Evolutionary conservation across 2,888 invertebrate genomes (phyloP), one percentile per base, ranked within the genome.

Genomic region (Euphydryas editha): DNA sequence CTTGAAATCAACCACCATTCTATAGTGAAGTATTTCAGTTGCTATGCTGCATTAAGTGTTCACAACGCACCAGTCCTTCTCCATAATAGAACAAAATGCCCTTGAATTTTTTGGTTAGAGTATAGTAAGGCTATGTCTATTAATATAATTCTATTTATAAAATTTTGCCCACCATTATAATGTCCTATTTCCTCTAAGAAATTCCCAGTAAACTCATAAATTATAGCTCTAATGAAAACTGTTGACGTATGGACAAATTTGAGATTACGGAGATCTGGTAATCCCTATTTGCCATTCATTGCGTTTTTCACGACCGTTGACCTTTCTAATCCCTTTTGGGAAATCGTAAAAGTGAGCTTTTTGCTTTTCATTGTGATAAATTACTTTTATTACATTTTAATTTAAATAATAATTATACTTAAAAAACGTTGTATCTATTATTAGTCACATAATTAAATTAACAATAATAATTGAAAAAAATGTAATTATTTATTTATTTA

Each of bases 221-320:
- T 44, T n/a, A 56, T 62, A 54, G 24, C 24, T 39, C 17, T 20
- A 44, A n/a, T 44, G 20, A 62, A 62, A 65, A 62, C 62, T 68
- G 61, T 65, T 62, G 65, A 65, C 62, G 68, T 62, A 68, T 62
- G 61, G 62, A 68, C 65, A 44, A 65, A 64, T 65, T 68, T 39
- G 55, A 59, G 62, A 68, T 68, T 58, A 68, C 61, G 58, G 55
- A 59, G 61, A 62, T 47, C 59, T 51, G 58, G 67, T 69, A 69
- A 69, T 62, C 67, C 64, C 56, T 67, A 51, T 69, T 69, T 67
- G 56, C 64, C 66, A 67, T 69, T 69, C 67, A 65, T 56, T 69
- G 54, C 67, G 51, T 60, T 67, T 65, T 68, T 65, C 65, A 62
- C 65, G 65, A 61, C 59, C 68, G 47, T 59, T 64, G 64, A 61